Evolutionary conservation across 2,888 invertebrate genomes (phyloP).

Genomic region (Synergus umbraculus): DNA sequence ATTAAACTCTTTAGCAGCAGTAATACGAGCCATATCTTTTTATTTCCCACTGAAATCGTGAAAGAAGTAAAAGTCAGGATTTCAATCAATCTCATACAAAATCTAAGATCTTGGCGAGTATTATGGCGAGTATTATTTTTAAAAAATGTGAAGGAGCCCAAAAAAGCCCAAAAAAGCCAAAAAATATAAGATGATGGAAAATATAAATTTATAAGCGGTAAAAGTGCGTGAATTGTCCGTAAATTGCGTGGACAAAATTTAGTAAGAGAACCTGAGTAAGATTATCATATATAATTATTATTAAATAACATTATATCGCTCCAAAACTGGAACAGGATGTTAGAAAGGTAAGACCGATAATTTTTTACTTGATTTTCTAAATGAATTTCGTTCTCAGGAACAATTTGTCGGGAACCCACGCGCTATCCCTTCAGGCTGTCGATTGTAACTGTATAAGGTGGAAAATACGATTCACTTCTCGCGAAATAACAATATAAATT

Average conservation of each 20-base stretch:
- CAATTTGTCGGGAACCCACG: constrained; percentile 10
- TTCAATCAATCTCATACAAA: not conserved
- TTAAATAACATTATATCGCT: not conserved
- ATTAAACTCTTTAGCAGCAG: not conserved
- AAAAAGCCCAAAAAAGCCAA: too few species aligned
- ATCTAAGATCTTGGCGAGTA: not conserved
- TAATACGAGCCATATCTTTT: not conserved
- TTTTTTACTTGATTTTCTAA: not conserved
- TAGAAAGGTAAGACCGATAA: not conserved
- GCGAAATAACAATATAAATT: constrained; percentile 33
- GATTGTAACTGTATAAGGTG: not conserved
- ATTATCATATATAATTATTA: not conserved
- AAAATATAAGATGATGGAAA: too few species aligned
- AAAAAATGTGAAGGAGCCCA: too few species aligned
- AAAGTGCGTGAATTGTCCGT: too few species aligned
- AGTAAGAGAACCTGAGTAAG: too few species aligned
- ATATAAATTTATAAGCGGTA: too few species aligned
- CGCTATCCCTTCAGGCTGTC: constrained; percentile 1
- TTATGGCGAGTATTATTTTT: too few species aligned
- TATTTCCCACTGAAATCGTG: not conserved
- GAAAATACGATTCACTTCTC: constrained; percentile 31
- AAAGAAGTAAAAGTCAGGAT: constrained; percentile 13
- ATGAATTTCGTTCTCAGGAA: constrained; percentile 6
- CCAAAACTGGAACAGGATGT: too few species aligned
- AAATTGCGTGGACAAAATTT: too few species aligned